Evolutionary conservation across 30 jellyfish, hydroid and myxozoan genomes (phyloP).

Genomic region (Hydractinia symbiolongicarpus): DNA sequence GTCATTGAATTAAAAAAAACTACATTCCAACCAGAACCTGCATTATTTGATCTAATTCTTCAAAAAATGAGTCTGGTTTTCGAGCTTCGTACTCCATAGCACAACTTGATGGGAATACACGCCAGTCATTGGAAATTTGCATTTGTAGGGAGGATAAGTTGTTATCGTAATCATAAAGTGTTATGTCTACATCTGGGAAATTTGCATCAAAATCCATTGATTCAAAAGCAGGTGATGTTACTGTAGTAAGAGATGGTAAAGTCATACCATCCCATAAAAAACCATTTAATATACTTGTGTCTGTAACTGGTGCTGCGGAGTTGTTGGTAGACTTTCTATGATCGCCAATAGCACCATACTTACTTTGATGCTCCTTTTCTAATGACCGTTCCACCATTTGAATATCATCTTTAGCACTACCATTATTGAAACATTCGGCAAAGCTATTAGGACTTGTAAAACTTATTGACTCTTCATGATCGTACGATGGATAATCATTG

Average conservation of each 20-base stretch:
- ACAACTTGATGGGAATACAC: conserved; percentile 51
- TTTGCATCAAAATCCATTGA: conserved; percentile 46
- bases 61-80: conserved; percentile 76
- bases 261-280: conserved; percentile 22
- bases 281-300: conserved; percentile 14
- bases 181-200: conserved; percentile 71
- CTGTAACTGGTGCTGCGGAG: conserved; percentile 15
- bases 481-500: background rate
- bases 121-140: conserved; percentile 49
- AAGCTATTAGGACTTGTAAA: conserved; percentile 68
- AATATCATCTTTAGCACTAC: background rate
- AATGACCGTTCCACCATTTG: conserved; percentile 11
- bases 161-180: conserved; percentile 71
- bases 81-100: conserved; percentile 68
- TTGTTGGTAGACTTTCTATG: conserved; percentile 50
- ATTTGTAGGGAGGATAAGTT: conserved; percentile 22
- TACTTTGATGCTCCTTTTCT: conserved; percentile 28
- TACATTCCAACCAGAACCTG: conserved; percentile 94
- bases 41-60: conserved; percentile 92
- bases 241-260: conserved; percentile 9
- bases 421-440: conserved; percentile 8
- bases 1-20: background rate
- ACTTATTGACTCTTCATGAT: conserved; percentile 19
- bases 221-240: conserved; percentile 40
- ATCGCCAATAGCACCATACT: conserved; percentile 92